Base-by-base conservation (phyloP, 2,888 invertebrate genomes). In the Adelphocoris suturalis region DNA sequence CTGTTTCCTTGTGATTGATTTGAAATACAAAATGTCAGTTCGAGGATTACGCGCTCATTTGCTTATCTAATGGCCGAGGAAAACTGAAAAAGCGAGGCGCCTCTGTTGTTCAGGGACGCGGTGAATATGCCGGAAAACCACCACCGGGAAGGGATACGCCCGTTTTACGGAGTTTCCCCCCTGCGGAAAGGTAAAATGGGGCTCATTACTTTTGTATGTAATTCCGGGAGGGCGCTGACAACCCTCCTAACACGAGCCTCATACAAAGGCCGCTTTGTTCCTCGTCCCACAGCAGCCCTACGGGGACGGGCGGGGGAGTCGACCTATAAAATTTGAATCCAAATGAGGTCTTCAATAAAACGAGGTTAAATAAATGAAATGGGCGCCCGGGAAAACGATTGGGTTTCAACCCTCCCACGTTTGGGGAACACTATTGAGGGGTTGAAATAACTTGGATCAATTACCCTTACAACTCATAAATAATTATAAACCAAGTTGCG, bases 301-400 rank as follows among this genome's bases (percentile, higher is more conserved):
- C 13, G 0, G 23, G 19, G 68, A n/a, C n/a, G 68, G 23, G 13
- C 19, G 13, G 23, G n/a, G n/a, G 19, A 4, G 4, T 0, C 23
- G 68, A 68, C 68, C 68, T 68, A 68, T 68, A 68, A 68, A 68
- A 68, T 68, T 68, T 68, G 68, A 68, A 68, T 68, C 23, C 23
- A 68, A 68, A 68, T 68, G 68, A 68, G 68, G 68, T 19, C 68
- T 68, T 68, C 68, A 68, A 68, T 68, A 68, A 68, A 68, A 68
- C 68, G 68, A 68, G 68, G 68, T 23, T 68, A 68, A 68, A 68
- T 68, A 68, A 68, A 68, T 68, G 68, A 19, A 68, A 19, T 9
- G 23, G 11, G 23, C 9, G 1, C 68, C 23, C 7, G 7, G n/a
- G 68, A 23, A 68, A 68, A 68, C 68, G 68, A 68, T 68, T 68